phyloP scores from a whole-genome alignment of 2,888 invertebrate genomes.

The Drosophila nr. medialis region DNA sequence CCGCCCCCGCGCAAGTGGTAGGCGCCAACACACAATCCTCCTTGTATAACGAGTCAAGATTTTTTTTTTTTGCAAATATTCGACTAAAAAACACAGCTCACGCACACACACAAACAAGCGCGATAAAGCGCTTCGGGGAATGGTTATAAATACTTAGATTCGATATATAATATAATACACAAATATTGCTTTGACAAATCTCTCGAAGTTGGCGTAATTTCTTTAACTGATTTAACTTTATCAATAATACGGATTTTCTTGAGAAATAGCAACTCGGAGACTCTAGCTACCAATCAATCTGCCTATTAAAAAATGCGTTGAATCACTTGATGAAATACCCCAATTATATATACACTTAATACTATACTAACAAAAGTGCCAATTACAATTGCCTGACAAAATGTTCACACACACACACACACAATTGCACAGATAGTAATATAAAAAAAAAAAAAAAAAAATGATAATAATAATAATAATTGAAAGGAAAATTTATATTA shows the following conservation, averaged over 20 bases:
- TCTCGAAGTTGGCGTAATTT: slow-evolving; percentile 6
- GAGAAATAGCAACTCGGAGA: not conserved
- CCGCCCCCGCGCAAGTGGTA: slow-evolving; percentile 81
- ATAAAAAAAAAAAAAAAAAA: slow-evolving; percentile 5
- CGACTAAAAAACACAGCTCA: slow-evolving; percentile 18
- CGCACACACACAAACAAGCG: slow-evolving; percentile 12
- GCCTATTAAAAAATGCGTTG: not conserved
- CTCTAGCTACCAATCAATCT: not conserved
- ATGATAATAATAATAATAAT: not conserved
- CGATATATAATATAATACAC: slow-evolving; percentile 9
- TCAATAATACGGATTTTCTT: not conserved
- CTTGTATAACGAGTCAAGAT: slow-evolving; percentile 19
- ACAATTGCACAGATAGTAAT: slow-evolving; percentile 19
- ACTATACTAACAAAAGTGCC: slow-evolving; percentile 66
- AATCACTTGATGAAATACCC: slow-evolving; percentile 16
- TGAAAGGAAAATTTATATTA: slow-evolving; percentile 1
- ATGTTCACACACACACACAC: slow-evolving; percentile 14
- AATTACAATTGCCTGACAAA: slow-evolving; percentile 67
- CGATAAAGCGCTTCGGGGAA: slow-evolving; percentile 21
- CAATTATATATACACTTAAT: slow-evolving; percentile 10
- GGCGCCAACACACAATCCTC: slow-evolving; percentile 1
- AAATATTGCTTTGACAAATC: slow-evolving; percentile 19
- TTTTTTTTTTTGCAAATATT: slow-evolving; percentile 18
- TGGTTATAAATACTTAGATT: slow-evolving; percentile 27
- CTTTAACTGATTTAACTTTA: slow-evolving; percentile 17